These are phyloP conservation scores for Amorpha juglandis DNA, from an alignment of 2,888 invertebrate species.

Conservation along the genomic window DNA sequence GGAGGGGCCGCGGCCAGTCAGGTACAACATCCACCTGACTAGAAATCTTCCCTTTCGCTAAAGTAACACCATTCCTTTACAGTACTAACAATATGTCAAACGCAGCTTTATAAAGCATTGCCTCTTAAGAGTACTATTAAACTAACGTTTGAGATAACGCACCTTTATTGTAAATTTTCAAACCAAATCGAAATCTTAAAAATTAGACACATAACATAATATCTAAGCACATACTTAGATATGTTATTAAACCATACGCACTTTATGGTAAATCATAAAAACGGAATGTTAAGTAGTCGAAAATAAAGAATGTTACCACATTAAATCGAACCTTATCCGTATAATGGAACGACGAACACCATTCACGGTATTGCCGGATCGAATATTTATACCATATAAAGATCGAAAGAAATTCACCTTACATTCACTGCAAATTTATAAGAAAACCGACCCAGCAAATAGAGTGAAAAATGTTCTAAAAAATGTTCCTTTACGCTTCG, in stretches of 20 bases:
- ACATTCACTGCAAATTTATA: slow-evolving; percentile 4
- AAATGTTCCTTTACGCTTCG: not conserved
- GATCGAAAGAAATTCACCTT: not conserved
- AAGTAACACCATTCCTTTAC: too few species aligned
- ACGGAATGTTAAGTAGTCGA: not conserved
- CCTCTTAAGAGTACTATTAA: too few species aligned
- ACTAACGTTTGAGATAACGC: too few species aligned
- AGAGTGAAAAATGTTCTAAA: slow-evolving; percentile 4
- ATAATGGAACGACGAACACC: slow-evolving; percentile 5
- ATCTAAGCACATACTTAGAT: not conserved
- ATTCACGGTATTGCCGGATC: slow-evolving; percentile 1
- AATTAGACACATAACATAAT: not conserved
- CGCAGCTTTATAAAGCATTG: too few species aligned
- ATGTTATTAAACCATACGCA: not conserved
- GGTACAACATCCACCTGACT: too few species aligned
- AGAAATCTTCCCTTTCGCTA: too few species aligned
- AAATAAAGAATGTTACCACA: slow-evolving; percentile 4
- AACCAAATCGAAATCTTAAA: too few species aligned
- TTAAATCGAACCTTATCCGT: not conserved
- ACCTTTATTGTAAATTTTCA: too few species aligned
- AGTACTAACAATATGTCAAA: too few species aligned
- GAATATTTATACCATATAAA: slow-evolving; percentile 9
- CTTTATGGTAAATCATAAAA: not conserved
- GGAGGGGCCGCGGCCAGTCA: too few species aligned
- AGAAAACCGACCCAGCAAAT: slow-evolving; percentile 7